A percentile compares a stretch with the other conserved stretches of the same genome.
phyloP scores from a whole-genome alignment of 2,888 invertebrate genomes.

The Drosophila austrosaltans region DNA sequence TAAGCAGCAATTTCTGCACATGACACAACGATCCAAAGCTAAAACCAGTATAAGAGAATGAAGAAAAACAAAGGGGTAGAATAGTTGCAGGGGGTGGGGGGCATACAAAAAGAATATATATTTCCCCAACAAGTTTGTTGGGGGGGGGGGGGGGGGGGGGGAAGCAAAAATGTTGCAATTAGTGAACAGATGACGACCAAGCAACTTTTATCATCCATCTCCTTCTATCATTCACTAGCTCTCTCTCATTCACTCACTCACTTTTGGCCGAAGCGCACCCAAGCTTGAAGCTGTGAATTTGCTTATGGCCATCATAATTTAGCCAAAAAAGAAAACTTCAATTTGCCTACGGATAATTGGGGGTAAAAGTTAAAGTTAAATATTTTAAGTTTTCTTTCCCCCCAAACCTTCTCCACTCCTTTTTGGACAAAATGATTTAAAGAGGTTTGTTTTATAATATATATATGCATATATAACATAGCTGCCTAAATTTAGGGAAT shows the following conservation, averaged over 20 bases:
- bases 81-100: neutral
- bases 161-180: conserved; percentile 41
- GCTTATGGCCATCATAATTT: conserved; percentile 11
- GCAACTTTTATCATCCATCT: conserved; percentile 19
- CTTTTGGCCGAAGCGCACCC: neutral
- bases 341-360: conserved; percentile 8
- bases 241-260: neutral
- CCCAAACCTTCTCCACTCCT: neutral
- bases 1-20: conserved; percentile 75
- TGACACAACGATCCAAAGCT: conserved; percentile 51
- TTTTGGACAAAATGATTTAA: neutral
- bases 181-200: conserved; percentile 28
- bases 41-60: conserved; percentile 14
- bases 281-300: conserved; percentile 11
- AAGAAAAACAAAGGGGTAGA: neutral
- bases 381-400: neutral
- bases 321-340: conserved; percentile 8
- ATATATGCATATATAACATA: too few species aligned
- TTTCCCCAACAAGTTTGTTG: conserved; percentile 22
- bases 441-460: too few species aligned
- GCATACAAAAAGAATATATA: neutral
- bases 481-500: too few species aligned
- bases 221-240: neutral
- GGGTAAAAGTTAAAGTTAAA: conserved; percentile 1
- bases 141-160: too few species aligned